Evolutionary conservation across 2,888 invertebrate species (phyloP).

Genomic region (Fragum fragum): DNA sequence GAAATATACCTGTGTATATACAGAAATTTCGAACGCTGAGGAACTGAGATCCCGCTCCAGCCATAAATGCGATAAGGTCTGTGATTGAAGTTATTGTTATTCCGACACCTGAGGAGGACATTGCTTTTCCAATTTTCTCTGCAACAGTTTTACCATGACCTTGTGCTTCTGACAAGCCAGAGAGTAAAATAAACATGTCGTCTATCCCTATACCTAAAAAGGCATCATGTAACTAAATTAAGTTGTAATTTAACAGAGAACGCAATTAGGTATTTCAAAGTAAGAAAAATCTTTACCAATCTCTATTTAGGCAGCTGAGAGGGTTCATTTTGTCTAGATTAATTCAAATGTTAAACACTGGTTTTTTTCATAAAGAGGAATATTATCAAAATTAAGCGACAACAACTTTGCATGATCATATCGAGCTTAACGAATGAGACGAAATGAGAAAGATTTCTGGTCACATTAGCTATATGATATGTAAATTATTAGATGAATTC

Average conservation of each 20-base stretch:
- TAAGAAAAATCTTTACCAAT: not conserved
- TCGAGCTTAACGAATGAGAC: not conserved
- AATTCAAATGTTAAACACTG: not conserved
- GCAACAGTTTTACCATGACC: conserved; percentile 31
- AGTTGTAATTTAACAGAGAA: not conserved
- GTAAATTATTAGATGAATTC: not conserved
- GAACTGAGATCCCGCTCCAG: conserved; percentile 64
- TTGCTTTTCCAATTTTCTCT: conserved; percentile 57
- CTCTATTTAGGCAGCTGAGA: not conserved
- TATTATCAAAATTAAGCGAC: not conserved
- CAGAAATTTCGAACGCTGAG: conserved; percentile 70
- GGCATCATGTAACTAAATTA: no score
- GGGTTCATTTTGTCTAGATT: not conserved
- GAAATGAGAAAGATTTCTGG: not conserved
- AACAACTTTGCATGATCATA: not conserved
- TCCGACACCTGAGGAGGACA: conserved; percentile 63
- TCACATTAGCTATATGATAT: not conserved
- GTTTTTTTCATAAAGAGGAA: not conserved
- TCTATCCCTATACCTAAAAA: conserved; percentile 66
- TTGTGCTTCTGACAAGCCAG: conserved; percentile 68
- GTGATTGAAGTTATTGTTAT: conserved; percentile 73
- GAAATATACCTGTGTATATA: conserved; percentile 64
- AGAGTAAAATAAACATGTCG: conserved; percentile 74
- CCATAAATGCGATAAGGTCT: conserved; percentile 65
- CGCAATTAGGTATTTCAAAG: not conserved